phyloP scores from a whole-genome alignment of 2,113 vertebrate species.

The Dendropsophus ebraccatus region DNA sequence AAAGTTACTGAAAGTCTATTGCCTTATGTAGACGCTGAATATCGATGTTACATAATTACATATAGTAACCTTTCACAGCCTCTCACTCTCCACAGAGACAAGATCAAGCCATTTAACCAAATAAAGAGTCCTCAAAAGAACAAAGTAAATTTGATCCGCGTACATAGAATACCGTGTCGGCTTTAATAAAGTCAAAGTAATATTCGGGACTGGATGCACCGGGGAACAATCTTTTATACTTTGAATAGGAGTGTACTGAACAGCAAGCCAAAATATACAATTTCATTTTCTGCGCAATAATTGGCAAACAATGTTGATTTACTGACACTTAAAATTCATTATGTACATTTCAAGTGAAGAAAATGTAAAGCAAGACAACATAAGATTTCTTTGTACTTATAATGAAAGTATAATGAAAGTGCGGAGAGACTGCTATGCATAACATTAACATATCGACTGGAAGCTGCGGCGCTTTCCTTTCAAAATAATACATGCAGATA shows the following conservation, averaged over 20 bases:
- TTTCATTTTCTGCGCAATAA: conserved; percentile 44
- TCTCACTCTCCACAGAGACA: neutral
- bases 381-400: conserved; percentile 46
- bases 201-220: conserved; percentile 1
- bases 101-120: conserved; percentile 13
- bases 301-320: conserved; percentile 53
- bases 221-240: conserved; percentile 36
- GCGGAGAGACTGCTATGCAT: conserved; percentile 14
- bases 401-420: conserved; percentile 42
- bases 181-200: conserved; percentile 28
- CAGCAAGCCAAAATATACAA: conserved; percentile 42
- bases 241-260: neutral
- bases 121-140: conserved; percentile 1
- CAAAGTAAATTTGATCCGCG: conserved; percentile 11
- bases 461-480: neutral
- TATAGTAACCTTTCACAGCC: neutral
- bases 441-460: conserved; percentile 41
- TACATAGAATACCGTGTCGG: conserved; percentile 1
- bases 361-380: conserved; percentile 42
- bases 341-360: conserved; percentile 47
- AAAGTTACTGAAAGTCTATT: neutral
- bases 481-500: conserved; percentile 2
- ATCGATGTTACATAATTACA: neutral
- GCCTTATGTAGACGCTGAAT: neutral
- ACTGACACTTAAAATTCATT: conserved; percentile 54